Evolutionary conservation across 2,888 invertebrate species (phyloP).

Genomic region (Pinctada fucata): DNA sequence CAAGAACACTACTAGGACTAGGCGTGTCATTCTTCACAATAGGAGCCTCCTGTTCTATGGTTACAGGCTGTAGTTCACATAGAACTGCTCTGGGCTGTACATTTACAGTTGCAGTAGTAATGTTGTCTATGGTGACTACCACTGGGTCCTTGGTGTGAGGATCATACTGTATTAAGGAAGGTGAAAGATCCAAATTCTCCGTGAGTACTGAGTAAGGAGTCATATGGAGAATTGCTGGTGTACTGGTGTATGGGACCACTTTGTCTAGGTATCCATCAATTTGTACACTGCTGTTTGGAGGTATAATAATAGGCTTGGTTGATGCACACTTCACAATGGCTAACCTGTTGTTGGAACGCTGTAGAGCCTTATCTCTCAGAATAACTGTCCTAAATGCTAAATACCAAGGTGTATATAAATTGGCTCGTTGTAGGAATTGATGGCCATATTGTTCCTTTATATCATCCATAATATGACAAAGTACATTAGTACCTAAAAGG

Average conservation of each 20-base stretch:
- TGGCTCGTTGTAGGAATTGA: background rate
- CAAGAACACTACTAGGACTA: background rate
- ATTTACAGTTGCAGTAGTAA: too few species aligned
- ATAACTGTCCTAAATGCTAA: background rate
- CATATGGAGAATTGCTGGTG: background rate
- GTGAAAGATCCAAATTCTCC: too few species aligned
- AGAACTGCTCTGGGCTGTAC: too few species aligned
- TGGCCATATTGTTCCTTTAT: slow-evolving; percentile 1
- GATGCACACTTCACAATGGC: slow-evolving; percentile 2
- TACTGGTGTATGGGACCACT: slow-evolving; percentile 9
- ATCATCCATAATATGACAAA: slow-evolving; percentile 2
- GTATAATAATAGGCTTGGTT: slow-evolving; percentile 4
- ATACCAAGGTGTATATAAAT: slow-evolving; percentile 6
- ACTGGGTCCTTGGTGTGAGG: too few species aligned
- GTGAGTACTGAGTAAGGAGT: background rate
- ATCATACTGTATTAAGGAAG: too few species aligned
- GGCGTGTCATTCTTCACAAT: too few species aligned
- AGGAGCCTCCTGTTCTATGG: background rate
- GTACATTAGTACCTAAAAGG: slow-evolving; percentile 18
- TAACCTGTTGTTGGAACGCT: slow-evolving; percentile 5
- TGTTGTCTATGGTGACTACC: too few species aligned
- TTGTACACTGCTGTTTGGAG: background rate
- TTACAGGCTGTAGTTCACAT: slow-evolving; percentile 3
- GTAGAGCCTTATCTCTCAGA: slow-evolving; percentile 7
- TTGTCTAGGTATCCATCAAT: slow-evolving; percentile 10